A percentile compares a stretch with the other conserved stretches of the same genome.
These are phyloP conservation scores for Iselma pallidipennis DNA, from an alignment of 2,888 invertebrate species.

Conservation along the genomic window DNA sequence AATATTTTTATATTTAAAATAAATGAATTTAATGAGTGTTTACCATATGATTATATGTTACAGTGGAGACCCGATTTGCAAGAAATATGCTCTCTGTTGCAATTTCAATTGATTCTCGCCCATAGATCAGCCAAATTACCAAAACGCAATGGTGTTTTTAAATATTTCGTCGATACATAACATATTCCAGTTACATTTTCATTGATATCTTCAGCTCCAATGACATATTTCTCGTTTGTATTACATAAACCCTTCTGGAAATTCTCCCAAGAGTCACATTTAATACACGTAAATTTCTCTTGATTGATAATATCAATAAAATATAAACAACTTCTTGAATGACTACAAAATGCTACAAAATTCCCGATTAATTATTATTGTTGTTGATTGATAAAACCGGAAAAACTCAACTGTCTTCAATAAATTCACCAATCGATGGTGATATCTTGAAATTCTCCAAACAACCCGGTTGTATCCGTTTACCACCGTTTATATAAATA, in stretches of 20 bases:
- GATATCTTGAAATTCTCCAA: slow-evolving; percentile 3
- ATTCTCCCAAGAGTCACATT: slow-evolving; percentile 25
- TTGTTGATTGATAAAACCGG: background rate
- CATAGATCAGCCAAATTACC: background rate
- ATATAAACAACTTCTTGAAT: slow-evolving; percentile 35
- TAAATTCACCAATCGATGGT: slow-evolving; percentile 3
- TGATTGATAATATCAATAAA: slow-evolving; percentile 36
- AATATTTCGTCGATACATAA: slow-evolving; percentile 25
- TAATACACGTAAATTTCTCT: slow-evolving; percentile 31
- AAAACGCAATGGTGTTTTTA: background rate
- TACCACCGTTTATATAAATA: slow-evolving; percentile 64
- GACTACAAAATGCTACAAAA: slow-evolving; percentile 41
- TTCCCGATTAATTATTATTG: background rate
- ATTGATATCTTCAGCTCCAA: slow-evolving; percentile 32
- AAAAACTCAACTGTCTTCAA: slow-evolving; percentile 13
- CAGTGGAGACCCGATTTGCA: too few relatives aligned
- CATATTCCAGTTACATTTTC: slow-evolving; percentile 34
- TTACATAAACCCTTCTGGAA: slow-evolving; percentile 20
- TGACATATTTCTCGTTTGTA: slow-evolving; percentile 14
- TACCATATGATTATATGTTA: too few relatives aligned
- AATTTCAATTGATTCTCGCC: background rate
- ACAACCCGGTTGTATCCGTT: slow-evolving; percentile 56
- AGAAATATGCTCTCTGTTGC: too few relatives aligned
- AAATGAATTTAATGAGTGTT: too few relatives aligned
- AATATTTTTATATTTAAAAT: too few relatives aligned